A percentile compares a stretch with the other conserved stretches of the same genome.
Evolutionary conservation across 2,113 vertebrate genomes (phyloP).

Genomic region (Dromas ardeola): DNA sequence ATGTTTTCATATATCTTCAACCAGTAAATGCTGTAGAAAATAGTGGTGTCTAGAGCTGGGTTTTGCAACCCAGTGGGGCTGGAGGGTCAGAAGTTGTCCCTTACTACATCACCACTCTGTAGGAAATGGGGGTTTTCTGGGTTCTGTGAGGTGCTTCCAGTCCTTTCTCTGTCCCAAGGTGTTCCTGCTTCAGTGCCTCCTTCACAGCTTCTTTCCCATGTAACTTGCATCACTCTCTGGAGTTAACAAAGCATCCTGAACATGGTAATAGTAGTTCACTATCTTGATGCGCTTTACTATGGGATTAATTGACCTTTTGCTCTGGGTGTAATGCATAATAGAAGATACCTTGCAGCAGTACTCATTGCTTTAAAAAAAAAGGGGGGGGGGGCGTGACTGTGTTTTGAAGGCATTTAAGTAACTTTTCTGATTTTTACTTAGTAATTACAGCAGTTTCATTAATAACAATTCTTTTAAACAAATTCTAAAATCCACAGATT

Average conservation of each 20-base stretch:
- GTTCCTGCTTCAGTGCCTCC: neutral
- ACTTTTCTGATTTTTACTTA: neutral
- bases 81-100: neutral
- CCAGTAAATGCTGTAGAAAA: neutral
- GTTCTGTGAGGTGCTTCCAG: neutral
- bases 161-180: neutral
- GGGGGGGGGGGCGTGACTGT: neutral
- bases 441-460: neutral
- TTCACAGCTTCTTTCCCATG: neutral
- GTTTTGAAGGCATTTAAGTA: neutral
- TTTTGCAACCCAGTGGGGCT: neutral
- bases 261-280: neutral
- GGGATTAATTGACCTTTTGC: neutral
- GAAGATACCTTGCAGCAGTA: neutral
- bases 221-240: neutral
- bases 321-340: rapidly evolving
- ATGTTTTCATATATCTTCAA: neutral
- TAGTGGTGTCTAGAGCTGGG: neutral
- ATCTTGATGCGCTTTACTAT: rapidly evolving
- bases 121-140: neutral
- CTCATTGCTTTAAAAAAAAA: neutral
- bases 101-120: neutral
- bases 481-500: conserved; percentile 45
- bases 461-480: neutral
- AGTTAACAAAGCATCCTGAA: neutral